Evolutionary conservation across 2,797 vertebrate species (phyloP), one percentile per base, ranked within the genome.

Genomic region (Pipistrellus pipistrellus): DNA sequence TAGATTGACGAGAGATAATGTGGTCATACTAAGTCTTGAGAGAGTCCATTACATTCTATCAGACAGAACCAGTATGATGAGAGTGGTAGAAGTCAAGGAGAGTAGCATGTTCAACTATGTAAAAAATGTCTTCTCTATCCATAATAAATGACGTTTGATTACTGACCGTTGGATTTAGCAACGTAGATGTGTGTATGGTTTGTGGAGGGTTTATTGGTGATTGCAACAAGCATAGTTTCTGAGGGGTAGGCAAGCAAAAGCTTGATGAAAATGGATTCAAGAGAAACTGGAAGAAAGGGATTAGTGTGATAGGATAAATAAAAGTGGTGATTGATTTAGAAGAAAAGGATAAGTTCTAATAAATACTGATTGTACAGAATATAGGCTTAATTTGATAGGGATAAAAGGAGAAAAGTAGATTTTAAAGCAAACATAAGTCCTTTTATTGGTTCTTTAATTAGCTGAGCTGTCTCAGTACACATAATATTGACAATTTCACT

Each of bases 401-500:
- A 35, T 76, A 55, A 77, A 88, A 21, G 14, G 14, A 83, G 35
- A 85, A 86, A 86, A 57, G 48, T 25, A 73, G 13, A 27, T 86
- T 96, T 80, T 95, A 82, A 95, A 85, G 51, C 18, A 89, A 86
- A 51, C 32, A 46, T 85, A 62, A 62, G 85, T 93, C 8, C 30
- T 85, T 95, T 90, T 76, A 80, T 73, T 94, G 69, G 77, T 75
- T 84, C 72, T 85, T 73, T 81, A 21, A 77, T 90, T 32, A 27
- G 2, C 32, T 41, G 10, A 51, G 8, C 66, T 76, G 13, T 51
- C 73, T 92, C 14, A n/a, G 11, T 59, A 32, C 38, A 57, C 62
- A 73, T 14, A 59, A 32, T 83, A 78, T 72, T 55, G 69, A 30
- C 62, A 84, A 27, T 75, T 76, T 87, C 44, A 14, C 38, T 90